Conservation (phyloP, 92 coral and sea anemone species). For the Heteractis magnifica region DNA sequence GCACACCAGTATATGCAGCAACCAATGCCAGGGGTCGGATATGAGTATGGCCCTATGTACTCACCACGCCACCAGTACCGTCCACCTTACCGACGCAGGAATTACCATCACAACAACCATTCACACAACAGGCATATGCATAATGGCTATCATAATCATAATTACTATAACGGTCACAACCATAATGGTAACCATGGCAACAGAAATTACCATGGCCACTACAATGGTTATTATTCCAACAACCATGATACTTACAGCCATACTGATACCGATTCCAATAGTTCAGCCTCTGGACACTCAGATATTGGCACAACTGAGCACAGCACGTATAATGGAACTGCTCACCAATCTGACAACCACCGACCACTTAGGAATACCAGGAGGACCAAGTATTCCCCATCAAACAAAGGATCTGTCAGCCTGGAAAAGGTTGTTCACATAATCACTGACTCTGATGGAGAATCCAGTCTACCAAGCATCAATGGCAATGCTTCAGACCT, state of each 20-base stretch:
- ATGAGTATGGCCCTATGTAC: constrained; percentile 53
- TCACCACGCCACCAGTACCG: constrained; percentile 68
- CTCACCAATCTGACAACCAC: constrained; percentile 36
- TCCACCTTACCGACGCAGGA: constrained; percentile 57
- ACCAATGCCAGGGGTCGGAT: constrained; percentile 46
- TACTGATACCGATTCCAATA: constrained; percentile 62
- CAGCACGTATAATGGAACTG: constrained; percentile 32
- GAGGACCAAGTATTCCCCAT: constrained; percentile 14
- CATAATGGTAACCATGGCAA: constrained; percentile 18
- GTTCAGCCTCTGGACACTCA: constrained; percentile 61
- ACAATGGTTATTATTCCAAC: constrained; percentile 46
- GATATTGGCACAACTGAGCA: constrained; percentile 60
- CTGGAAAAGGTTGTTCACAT: constrained; percentile 37
- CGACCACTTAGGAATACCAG: constrained; percentile 17
- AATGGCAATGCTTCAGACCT: constrained; percentile 46
- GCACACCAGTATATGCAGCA: constrained; percentile 55
- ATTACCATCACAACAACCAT: constrained; percentile 46
- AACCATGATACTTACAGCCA: constrained; percentile 55
- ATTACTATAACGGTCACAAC: constrained; percentile 28
- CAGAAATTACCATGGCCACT: constrained; percentile 31
- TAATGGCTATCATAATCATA: constrained; percentile 49
- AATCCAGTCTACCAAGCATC: constrained; percentile 35
- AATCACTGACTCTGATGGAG: constrained; percentile 44
- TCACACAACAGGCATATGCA: constrained; percentile 50
- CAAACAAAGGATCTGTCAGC: constrained; percentile 21